Conservation (phyloP, 2,797 vertebrate genomes). For the Euphonia xanthogaster region DNA sequence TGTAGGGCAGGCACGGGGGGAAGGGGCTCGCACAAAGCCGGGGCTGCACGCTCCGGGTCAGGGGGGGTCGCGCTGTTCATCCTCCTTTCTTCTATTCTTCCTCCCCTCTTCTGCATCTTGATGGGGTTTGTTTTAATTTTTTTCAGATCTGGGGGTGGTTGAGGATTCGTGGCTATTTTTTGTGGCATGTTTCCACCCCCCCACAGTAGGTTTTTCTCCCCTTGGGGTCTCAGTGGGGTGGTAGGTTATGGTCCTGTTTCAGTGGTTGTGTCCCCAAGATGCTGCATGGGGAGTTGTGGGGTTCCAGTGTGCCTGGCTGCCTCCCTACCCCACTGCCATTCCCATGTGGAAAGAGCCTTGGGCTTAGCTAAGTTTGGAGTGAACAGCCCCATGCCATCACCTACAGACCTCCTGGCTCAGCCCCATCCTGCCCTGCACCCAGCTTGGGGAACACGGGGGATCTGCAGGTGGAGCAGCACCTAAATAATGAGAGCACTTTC, state of each 20-base stretch:
- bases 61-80: neutral
- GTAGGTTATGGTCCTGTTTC: neutral
- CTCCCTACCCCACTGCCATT: neutral
- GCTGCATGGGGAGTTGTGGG: neutral
- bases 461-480: neutral
- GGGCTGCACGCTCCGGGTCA: slow-evolving; percentile 64
- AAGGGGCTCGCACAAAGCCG: slow-evolving; percentile 51
- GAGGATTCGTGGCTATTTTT: neutral
- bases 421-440: neutral
- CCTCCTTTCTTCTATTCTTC: slow-evolving; percentile 26
- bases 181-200: rapidly evolving
- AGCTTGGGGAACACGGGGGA: rapidly evolving
- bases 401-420: neutral
- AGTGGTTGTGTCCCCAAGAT: rapidly evolving
- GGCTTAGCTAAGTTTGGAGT: neutral
- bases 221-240: rapidly evolving
- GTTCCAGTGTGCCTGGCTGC: rapidly evolving
- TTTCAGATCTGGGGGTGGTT: neutral
- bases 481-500: rapidly evolving
- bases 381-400: neutral
- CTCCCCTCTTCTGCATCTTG: neutral
- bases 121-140: neutral
- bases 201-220: neutral
- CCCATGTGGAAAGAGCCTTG: neutral
- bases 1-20: slow-evolving; percentile 18